A percentile compares a stretch with the other conserved stretches of the same genome.
Evolutionary conservation across 2,888 invertebrate species (phyloP).

Genomic region (Helobdella robusta): DNA sequence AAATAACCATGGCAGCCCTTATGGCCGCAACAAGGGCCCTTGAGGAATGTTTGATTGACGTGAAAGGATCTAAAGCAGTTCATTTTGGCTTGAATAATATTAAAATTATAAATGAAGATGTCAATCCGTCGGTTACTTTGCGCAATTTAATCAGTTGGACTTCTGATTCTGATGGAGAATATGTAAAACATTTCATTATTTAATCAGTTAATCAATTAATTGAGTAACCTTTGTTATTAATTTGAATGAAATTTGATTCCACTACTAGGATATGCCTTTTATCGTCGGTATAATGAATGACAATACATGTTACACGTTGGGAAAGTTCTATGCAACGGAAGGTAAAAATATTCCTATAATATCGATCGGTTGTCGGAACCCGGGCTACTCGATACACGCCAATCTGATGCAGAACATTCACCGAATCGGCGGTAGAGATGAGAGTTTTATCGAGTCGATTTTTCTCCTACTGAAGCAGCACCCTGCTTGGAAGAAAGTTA

Average conservation of each 20-base stretch:
- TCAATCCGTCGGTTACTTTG: background rate
- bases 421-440: constrained; percentile 10
- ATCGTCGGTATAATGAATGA: constrained; percentile 14
- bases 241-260: background rate
- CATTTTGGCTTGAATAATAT: background rate
- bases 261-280: background rate
- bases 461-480: background rate
- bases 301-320: constrained; percentile 6
- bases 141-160: too few relatives aligned
- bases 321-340: background rate
- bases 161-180: too few relatives aligned
- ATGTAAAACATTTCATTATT: too few relatives aligned
- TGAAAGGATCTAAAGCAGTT: background rate
- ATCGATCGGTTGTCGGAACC: constrained; percentile 7
- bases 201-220: too few relatives aligned
- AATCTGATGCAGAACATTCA: background rate
- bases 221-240: background rate
- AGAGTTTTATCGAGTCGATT: background rate
- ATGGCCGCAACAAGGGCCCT: background rate
- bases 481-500: background rate
- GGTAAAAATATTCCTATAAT: background rate
- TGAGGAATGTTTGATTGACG: constrained; percentile 5
- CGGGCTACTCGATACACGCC: background rate
- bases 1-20: background rate
- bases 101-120: background rate